A percentile compares a stretch with the other conserved stretches of the same genome.
These are phyloP conservation scores for Lindbergichthys nudifrons DNA, from an alignment of 2,797 vertebrate species.

Conservation along the genomic window DNA sequence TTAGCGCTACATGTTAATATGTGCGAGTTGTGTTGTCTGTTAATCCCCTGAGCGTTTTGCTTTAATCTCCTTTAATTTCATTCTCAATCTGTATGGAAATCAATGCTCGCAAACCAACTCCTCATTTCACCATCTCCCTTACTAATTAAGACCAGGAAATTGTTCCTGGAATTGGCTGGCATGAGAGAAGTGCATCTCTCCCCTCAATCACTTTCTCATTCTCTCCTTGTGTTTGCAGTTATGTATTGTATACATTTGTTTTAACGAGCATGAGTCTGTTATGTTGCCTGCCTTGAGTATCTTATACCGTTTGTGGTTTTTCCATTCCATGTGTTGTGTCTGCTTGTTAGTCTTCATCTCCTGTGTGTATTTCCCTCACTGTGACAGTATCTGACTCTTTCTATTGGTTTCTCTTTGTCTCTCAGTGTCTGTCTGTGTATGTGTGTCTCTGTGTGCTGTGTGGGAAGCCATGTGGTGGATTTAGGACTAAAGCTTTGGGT, in stretches of 20 bases:
- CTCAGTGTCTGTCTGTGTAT: constrained; percentile 16
- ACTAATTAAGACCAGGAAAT: constrained; percentile 79
- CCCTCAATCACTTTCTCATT: constrained; percentile 48
- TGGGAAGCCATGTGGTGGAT: constrained; percentile 76
- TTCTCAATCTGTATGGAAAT: constrained; percentile 83
- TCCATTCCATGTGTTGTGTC: constrained; percentile 11
- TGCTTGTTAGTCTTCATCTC: constrained; percentile 36
- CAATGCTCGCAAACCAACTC: constrained; percentile 69
- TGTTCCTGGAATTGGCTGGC: constrained; percentile 70
- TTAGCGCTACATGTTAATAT: constrained; percentile 22
- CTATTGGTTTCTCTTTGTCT: constrained; percentile 37
- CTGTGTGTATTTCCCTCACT: constrained; percentile 33
- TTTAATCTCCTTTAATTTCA: constrained; percentile 82
- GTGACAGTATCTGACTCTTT: constrained; percentile 47
- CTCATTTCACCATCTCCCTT: constrained; percentile 72
- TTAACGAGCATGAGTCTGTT: constrained; percentile 1
- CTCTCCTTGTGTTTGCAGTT: constrained; percentile 38
- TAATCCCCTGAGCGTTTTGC: constrained; percentile 71
- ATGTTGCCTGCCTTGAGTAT: constrained; percentile 2
- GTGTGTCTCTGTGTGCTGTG: constrained; percentile 43
- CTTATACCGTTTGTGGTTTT: neutral
- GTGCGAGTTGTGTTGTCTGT: constrained; percentile 32
- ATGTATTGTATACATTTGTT: constrained; percentile 24
- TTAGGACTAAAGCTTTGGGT: constrained; percentile 76
- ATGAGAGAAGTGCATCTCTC: constrained; percentile 53